A percentile compares a stretch with the other conserved stretches of the same genome.
Conservation (phyloP, 1,140 invertebrate species). For the Brachionus koreanus region DNA sequence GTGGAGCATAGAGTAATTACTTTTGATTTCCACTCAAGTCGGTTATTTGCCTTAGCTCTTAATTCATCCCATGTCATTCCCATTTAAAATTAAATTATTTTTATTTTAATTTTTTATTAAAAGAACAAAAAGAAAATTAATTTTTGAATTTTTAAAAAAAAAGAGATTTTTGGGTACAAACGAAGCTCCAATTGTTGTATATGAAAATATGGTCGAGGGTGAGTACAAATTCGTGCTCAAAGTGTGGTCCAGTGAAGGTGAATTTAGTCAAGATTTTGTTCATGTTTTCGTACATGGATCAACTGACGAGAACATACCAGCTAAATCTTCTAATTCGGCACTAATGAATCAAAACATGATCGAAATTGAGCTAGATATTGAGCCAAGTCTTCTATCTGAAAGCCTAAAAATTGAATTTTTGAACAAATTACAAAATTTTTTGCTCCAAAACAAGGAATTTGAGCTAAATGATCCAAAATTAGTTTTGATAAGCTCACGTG, state of each 20-base stretch:
- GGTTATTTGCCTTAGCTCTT: too few relatives aligned
- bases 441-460: conserved; percentile 21
- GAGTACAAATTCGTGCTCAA: conserved; percentile 18
- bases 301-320: neutral
- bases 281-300: conserved; percentile 13
- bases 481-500: neutral
- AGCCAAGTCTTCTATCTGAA: conserved; percentile 4
- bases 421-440: conserved; percentile 5
- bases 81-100: too few relatives aligned
- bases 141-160: too few relatives aligned
- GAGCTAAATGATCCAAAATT: neutral
- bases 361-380: conserved; percentile 17
- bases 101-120: neutral
- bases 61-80: too few relatives aligned
- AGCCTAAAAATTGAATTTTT: neutral
- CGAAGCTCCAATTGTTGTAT: neutral
- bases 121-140: neutral
- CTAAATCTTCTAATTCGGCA: neutral
- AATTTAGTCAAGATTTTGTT: conserved; percentile 40
- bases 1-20: too few relatives aligned
- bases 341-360: conserved; percentile 13
- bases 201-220: conserved; percentile 40
- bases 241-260: conserved; percentile 15
- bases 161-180: conserved; percentile 10
- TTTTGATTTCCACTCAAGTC: too few relatives aligned